phyloP scores from a whole-genome alignment of 2,888 invertebrate species.

The Sacculina carcini region DNA sequence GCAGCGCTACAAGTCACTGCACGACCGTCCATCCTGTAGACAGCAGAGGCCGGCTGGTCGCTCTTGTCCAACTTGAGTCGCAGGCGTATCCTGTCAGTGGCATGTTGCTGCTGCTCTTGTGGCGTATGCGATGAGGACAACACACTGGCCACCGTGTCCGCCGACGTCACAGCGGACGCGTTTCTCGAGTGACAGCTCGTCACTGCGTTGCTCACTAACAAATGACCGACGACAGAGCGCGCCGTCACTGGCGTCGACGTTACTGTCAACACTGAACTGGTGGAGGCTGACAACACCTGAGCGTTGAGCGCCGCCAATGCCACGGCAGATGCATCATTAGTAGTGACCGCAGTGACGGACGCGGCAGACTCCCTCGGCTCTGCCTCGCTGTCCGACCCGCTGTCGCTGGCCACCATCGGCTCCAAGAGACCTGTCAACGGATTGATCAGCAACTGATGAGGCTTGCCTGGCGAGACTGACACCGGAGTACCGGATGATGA shows the following conservation, averaged over 20 bases:
- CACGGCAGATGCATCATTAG: constrained; percentile 8
- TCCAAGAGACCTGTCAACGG: constrained; percentile 63
- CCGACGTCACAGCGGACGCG: too few species aligned
- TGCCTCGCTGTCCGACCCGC: constrained; percentile 31
- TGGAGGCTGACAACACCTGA: constrained; percentile 30
- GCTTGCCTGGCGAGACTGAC: constrained; percentile 26
- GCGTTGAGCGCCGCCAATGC: constrained; percentile 17
- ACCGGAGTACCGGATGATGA: constrained; percentile 14
- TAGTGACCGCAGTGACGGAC: constrained; percentile 9
- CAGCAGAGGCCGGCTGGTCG: constrained; percentile 31
- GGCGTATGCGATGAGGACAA: constrained; percentile 17
- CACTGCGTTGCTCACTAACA: too few species aligned
- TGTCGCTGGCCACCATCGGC: constrained; percentile 37
- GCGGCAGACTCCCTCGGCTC: constrained; percentile 9
- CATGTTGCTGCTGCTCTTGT: too few species aligned
- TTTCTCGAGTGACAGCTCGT: too few species aligned
- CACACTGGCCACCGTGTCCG: constrained; percentile 19
- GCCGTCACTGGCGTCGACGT: constrained; percentile 5
- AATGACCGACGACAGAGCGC: too few species aligned
- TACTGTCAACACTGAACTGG: constrained; percentile 29
- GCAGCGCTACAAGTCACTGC: constrained; percentile 28
- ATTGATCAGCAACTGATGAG: constrained; percentile 60
- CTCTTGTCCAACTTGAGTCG: constrained; percentile 55
- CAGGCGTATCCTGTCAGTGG: constrained; percentile 49
- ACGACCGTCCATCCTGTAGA: constrained; percentile 53